These are phyloP conservation scores for Drosophila testacea DNA, from an alignment of 2,888 invertebrate genomes.

Conservation along the genomic window DNA sequence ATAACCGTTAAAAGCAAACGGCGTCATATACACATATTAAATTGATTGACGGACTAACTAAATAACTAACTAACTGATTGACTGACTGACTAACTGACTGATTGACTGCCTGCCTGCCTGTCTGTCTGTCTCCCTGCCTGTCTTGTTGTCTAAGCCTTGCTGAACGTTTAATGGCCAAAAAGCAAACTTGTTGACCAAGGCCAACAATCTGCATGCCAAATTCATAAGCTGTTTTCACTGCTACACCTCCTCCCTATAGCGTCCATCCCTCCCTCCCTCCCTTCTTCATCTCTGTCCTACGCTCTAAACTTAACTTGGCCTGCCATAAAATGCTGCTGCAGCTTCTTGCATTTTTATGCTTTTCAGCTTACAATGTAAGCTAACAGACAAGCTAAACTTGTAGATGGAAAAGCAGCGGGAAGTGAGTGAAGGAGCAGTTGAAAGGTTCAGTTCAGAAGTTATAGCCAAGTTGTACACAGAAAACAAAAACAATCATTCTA, in stretches of 20 bases:
- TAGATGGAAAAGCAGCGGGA: not conserved
- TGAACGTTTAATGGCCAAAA: conserved; percentile 37
- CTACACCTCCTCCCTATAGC: not conserved
- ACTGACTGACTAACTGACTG: conserved; percentile 46
- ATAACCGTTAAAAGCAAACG: conserved; percentile 6
- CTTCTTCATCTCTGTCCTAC: not conserved
- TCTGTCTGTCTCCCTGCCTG: conserved; percentile 1
- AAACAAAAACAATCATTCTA: too few species aligned
- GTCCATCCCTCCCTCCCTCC: not conserved
- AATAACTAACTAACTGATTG: conserved; percentile 19
- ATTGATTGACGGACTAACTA: conserved; percentile 33
- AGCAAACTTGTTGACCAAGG: conserved; percentile 57
- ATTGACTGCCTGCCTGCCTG: conserved; percentile 26
- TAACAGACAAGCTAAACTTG: conserved; percentile 14
- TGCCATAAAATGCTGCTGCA: conserved; percentile 12
- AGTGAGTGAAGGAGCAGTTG: too few species aligned
- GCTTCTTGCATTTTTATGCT: conserved; percentile 34
- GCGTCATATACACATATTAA: conserved; percentile 34
- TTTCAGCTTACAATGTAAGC: conserved; percentile 38
- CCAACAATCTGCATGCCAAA: conserved; percentile 61
- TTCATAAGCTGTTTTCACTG: conserved; percentile 49
- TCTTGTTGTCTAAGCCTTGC: not conserved
- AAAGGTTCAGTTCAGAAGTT: too few species aligned
- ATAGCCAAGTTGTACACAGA: too few species aligned
- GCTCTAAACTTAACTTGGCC: not conserved